A percentile compares a stretch with the other conserved stretches of the same genome.
Conservation (phyloP, 2,888 invertebrate genomes). For the Mythimna albipuncta region DNA sequence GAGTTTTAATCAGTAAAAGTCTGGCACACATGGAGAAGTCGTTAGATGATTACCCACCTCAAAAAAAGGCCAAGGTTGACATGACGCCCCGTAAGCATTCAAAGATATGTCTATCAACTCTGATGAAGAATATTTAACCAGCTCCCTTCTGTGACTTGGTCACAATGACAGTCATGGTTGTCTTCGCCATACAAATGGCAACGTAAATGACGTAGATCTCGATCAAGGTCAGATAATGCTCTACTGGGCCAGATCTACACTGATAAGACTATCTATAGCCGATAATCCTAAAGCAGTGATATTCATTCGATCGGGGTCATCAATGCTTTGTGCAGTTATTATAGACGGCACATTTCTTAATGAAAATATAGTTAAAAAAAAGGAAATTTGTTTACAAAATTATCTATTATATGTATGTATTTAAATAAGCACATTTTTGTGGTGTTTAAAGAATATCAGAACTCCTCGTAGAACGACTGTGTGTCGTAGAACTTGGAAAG, state of each 20-base stretch:
- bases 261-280: slow-evolving; percentile 21
- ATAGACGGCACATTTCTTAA: neutral
- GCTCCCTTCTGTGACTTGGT: neutral
- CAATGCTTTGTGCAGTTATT: neutral
- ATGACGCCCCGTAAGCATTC: neutral
- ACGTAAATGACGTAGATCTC: neutral
- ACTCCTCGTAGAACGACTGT: neutral
- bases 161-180: neutral
- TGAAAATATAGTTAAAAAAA: neutral
- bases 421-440: too few relatives aligned
- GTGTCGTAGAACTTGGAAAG: neutral
- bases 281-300: neutral
- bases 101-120: neutral
- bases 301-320: slow-evolving; percentile 11
- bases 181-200: neutral
- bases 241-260: slow-evolving; percentile 15
- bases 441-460: neutral
- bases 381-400: neutral
- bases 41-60: too few relatives aligned
- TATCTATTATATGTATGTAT: neutral
- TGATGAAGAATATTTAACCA: neutral
- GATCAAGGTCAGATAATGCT: slow-evolving; percentile 26
- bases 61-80: neutral
- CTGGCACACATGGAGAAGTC: too few relatives aligned
- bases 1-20: neutral